Percentiles rank a stretch among this genome's conserved stretches.
Conservation (phyloP, 2,888 invertebrate species). For the Polyploca ridens region DNA sequence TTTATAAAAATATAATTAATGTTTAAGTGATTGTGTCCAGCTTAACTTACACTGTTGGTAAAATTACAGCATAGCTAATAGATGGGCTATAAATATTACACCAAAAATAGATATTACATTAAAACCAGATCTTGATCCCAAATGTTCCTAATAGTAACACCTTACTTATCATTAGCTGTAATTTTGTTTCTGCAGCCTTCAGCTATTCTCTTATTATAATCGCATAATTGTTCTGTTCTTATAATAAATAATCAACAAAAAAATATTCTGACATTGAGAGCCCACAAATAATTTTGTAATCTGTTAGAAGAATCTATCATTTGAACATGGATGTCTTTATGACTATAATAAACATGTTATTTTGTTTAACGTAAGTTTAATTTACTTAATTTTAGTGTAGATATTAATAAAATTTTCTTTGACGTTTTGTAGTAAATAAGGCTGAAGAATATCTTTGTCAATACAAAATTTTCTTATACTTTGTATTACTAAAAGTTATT, state of each 20-base stretch:
- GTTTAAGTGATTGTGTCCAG: neutral
- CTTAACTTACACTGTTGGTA: constrained; percentile 1
- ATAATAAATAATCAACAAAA: neutral
- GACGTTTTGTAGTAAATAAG: constrained; percentile 13
- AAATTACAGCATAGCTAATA: neutral
- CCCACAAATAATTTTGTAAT: neutral
- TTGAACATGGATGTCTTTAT: neutral
- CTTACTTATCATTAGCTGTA: no score
- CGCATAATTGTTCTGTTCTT: no score
- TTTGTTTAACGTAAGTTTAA: neutral
- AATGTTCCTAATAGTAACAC: no score
- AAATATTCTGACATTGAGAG: neutral
- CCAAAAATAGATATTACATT: neutral
- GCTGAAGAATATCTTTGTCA: constrained; percentile 14
- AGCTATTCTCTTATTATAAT: no score
- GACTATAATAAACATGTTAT: neutral
- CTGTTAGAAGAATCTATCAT: neutral
- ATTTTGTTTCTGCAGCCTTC: neutral
- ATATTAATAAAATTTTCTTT: constrained; percentile 5
- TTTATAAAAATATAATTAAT: neutral
- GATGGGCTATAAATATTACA: neutral
- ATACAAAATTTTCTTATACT: constrained; percentile 13
- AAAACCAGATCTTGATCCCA: no score
- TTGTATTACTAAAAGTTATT: neutral
- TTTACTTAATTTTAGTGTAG: neutral